Evolutionary conservation across 2,888 invertebrate species (phyloP).

Genomic region (Athalia circularis): DNA sequence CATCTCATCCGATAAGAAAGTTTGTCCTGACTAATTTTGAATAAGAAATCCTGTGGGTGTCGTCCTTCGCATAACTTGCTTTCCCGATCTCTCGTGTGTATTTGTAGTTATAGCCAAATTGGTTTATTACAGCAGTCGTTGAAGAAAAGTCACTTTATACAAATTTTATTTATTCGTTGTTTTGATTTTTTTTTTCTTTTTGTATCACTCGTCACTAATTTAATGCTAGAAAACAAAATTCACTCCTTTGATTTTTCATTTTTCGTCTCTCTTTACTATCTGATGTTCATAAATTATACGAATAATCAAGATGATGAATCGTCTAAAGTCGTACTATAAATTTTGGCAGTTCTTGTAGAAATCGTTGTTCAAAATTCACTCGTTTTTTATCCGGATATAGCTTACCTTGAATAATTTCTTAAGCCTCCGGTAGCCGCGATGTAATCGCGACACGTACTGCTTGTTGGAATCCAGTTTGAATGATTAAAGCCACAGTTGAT

Average conservation of each 20-base stretch:
- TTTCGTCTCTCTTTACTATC: too few relatives aligned
- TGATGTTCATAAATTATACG: too few relatives aligned
- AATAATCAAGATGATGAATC: not conserved
- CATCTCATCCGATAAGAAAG: conserved; percentile 31
- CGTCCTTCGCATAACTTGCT: conserved; percentile 17
- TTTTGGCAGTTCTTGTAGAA: not conserved
- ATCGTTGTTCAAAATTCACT: conserved; percentile 18
- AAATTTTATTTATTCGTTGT: too few relatives aligned
- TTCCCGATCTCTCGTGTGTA: not conserved
- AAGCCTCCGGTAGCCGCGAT: conserved; percentile 73
- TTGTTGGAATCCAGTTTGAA: conserved; percentile 74
- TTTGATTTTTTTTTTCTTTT: too few relatives aligned
- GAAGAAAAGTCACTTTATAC: too few relatives aligned
- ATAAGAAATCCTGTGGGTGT: conserved; percentile 30
- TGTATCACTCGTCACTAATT: too few relatives aligned
- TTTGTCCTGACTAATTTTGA: conserved; percentile 27
- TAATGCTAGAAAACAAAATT: too few relatives aligned
- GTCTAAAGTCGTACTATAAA: too few relatives aligned
- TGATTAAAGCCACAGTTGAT: conserved; percentile 71
- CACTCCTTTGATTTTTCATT: too few relatives aligned
- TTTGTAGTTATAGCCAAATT: not conserved
- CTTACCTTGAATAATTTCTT: conserved; percentile 74
- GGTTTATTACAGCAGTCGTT: too few relatives aligned
- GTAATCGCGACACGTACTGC: conserved; percentile 73
- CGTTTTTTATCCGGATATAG: conserved; percentile 21